Evolutionary conservation across 2,113 vertebrate genomes (phyloP).

Genomic region (Lasiurus cinereus): DNA sequence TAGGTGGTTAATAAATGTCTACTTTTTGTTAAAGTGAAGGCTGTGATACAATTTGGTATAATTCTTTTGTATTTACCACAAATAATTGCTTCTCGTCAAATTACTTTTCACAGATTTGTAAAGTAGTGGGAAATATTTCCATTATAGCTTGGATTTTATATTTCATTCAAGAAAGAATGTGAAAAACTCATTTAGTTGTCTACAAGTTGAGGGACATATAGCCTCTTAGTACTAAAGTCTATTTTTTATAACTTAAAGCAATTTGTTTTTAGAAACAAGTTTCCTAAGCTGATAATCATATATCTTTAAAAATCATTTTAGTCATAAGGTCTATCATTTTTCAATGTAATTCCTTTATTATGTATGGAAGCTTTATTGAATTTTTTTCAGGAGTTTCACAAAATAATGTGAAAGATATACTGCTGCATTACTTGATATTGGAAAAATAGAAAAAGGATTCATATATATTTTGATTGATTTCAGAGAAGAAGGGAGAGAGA

Average conservation of each 20-base stretch:
- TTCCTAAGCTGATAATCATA: background rate
- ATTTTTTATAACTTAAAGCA: slow-evolving; percentile 24
- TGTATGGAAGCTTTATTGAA: background rate
- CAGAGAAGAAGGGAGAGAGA: too few relatives aligned
- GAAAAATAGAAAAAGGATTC: background rate
- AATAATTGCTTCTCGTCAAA: slow-evolving; percentile 13
- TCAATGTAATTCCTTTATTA: slow-evolving; percentile 18
- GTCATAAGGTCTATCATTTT: background rate
- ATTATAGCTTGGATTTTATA: background rate
- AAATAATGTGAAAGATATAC: slow-evolving; percentile 37
- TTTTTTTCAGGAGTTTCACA: background rate
- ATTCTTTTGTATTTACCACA: background rate
- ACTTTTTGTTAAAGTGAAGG: slow-evolving; percentile 13
- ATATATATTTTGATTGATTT: background rate
- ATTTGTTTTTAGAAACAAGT: slow-evolving; percentile 32
- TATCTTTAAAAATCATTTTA: slow-evolving; percentile 18
- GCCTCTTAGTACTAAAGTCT: background rate
- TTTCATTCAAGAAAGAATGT: background rate
- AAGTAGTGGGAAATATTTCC: background rate
- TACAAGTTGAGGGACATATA: background rate
- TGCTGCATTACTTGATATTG: background rate
- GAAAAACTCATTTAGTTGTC: background rate
- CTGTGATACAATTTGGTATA: background rate
- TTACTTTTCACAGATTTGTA: background rate
- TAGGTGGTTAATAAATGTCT: background rate